Evolutionary conservation across 2,888 invertebrate species (phyloP).

Genomic region (Ornithoptera alexandrae): DNA sequence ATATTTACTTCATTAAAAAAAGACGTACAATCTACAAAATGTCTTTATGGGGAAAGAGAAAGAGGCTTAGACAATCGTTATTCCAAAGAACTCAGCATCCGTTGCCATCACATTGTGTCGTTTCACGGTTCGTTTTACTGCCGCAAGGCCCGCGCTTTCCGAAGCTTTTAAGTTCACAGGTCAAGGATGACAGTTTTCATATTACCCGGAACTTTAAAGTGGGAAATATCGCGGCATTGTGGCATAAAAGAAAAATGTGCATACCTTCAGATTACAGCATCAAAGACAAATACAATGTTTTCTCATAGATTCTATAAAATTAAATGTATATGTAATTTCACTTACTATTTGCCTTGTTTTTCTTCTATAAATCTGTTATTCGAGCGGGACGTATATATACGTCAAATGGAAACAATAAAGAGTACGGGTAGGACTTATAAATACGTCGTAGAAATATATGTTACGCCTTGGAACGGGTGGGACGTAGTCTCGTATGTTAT

Average conservation of each 20-base stretch:
- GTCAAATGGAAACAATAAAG: too few species aligned
- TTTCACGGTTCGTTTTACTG: slow-evolving; percentile 24
- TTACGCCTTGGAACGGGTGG: too few species aligned
- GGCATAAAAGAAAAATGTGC: background rate
- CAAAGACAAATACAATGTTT: too few species aligned
- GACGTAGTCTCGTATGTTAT: too few species aligned
- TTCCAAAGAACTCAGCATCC: background rate
- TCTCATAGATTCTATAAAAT: too few species aligned
- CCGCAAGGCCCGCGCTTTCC: slow-evolving; percentile 14
- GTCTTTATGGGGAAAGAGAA: background rate
- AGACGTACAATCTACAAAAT: background rate
- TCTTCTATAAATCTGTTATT: background rate
- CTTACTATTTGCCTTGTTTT: background rate
- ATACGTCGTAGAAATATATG: too few species aligned
- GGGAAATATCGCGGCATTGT: background rate
- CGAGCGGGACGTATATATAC: background rate
- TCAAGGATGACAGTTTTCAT: slow-evolving; percentile 26
- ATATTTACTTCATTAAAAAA: background rate
- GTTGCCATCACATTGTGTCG: slow-evolving; percentile 13
- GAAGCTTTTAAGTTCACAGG: slow-evolving; percentile 24
- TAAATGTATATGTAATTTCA: too few species aligned
- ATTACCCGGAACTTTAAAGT: slow-evolving; percentile 5
- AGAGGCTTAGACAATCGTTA: background rate
- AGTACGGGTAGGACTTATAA: too few species aligned
- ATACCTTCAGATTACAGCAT: background rate